Evolutionary conservation across 2,888 invertebrate species (phyloP).

Genomic region (Apoderus coryli): DNA sequence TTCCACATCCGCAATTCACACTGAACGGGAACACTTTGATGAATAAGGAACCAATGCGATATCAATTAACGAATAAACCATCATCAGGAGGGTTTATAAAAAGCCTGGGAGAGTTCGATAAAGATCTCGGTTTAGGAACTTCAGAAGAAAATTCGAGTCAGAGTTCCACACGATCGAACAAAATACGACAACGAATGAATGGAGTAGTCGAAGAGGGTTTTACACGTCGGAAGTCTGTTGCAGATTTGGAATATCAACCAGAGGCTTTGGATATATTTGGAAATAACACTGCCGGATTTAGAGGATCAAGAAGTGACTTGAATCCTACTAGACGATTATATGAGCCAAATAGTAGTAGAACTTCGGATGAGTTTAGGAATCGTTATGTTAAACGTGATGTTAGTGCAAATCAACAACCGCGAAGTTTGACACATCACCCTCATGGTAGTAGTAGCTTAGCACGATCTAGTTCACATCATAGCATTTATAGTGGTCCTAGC

Average conservation of each 20-base stretch:
- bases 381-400: too few relatives aligned
- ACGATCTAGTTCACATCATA: constrained; percentile 46
- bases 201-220: too few relatives aligned
- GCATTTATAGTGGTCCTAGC: too few relatives aligned
- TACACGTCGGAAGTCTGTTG: constrained; percentile 45
- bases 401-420: too few relatives aligned
- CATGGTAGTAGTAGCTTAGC: constrained; percentile 20
- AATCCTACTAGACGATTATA: too few relatives aligned
- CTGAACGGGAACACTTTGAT: constrained; percentile 34
- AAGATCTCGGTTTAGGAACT: constrained; percentile 69
- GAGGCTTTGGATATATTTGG: too few relatives aligned
- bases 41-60: constrained; percentile 23
- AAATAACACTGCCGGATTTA: too few relatives aligned
- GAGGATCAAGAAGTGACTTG: too few relatives aligned
- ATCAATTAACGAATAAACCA: constrained; percentile 32
- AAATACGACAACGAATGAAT: constrained; percentile 40
- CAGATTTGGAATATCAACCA: too few relatives aligned
- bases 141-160: constrained; percentile 77
- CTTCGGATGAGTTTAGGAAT: too few relatives aligned
- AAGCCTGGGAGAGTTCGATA: constrained; percentile 50
- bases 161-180: constrained; percentile 60
- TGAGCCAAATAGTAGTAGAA: too few relatives aligned
- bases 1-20: constrained; percentile 55
- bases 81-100: constrained; percentile 24
- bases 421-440: too few relatives aligned